phyloP scores from a whole-genome alignment of 2,113 vertebrate species.

The Cairina moschata region DNA sequence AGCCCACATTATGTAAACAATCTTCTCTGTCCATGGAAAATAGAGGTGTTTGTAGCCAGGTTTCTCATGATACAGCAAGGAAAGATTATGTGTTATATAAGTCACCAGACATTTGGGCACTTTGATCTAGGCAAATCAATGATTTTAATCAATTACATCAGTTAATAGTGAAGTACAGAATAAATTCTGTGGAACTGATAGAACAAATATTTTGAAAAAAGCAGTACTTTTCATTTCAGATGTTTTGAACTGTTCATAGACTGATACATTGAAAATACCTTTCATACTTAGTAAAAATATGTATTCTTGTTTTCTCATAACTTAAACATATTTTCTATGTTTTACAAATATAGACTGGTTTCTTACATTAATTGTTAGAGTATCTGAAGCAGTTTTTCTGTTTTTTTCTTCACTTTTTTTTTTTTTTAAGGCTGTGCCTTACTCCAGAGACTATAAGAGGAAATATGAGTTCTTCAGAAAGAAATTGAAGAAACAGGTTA shows the following conservation, averaged over 20 bases:
- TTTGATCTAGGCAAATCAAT: background rate
- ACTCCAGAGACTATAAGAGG: conserved; percentile 98
- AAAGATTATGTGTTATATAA: background rate
- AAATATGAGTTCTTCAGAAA: conserved; percentile 99
- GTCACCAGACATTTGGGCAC: conserved; percentile 19
- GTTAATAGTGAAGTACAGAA: background rate
- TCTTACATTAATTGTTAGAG: background rate
- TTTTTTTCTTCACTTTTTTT: background rate
- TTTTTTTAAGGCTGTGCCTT: conserved; percentile 92
- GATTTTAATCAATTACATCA: background rate
- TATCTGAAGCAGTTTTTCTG: background rate
- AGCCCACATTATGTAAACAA: conserved; percentile 56
- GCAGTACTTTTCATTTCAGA: background rate
- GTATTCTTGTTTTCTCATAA: background rate
- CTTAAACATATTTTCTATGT: background rate
- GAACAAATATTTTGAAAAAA: background rate
- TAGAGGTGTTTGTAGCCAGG: conserved; percentile 54
- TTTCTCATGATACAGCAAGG: conserved; percentile 38
- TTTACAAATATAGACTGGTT: background rate
- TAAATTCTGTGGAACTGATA: background rate
- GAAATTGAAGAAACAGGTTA: conserved; percentile 95
- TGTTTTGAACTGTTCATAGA: background rate
- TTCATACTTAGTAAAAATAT: background rate
- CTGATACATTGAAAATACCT: background rate
- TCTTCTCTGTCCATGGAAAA: conserved; percentile 50